Base-by-base conservation (phyloP, 2,888 invertebrate species). In the Psylliodes chrysocephalus region DNA sequence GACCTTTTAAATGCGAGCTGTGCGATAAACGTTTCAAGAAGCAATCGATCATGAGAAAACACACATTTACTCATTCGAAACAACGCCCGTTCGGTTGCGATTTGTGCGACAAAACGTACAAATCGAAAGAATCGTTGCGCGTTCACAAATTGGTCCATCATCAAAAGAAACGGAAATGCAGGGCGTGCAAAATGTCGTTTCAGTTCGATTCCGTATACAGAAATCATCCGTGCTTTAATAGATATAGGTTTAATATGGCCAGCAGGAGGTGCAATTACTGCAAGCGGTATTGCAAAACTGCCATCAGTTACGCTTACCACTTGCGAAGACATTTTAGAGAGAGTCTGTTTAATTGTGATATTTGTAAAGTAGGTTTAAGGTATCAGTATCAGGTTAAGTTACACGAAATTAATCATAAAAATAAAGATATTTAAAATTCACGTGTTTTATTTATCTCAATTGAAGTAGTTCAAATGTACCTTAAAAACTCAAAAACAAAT, bases 11-110 rank as follows among this genome's bases (percentile, higher is more conserved):
- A 38, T 72, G 72, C 35, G 68, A 56, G 2, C 12, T 67, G 8
- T 72, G 72, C 38, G 68, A 64, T 3, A 72, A 71, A 46, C 42
- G 64, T 8, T 72, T 72, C 46, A 72, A 72, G 42, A 71, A 71
- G 46, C 69, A 71, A 47, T 65, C 67, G 0, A 72, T 71, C n/a
- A 35, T 72, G 40, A 46, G 71, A 15, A 72, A 72, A 59, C 72
- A 72, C 49, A 51, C 61, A 7, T 66, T 71, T n/a, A 69, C 71
- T 2, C 72, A 72, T 51, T 64, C 63, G 6, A 47, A 54, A 7
- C 38, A 30, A 12, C 59, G 69, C 1, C 71, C 68, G 1, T 68
- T 64, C 33, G 49, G 42, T 1, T 72, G 72, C 44, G 66, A 72
- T 8, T 18, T 67, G 22, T 72, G 72, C 42, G 52, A 55, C 2